Evolutionary conservation across 2,888 invertebrate genomes (phyloP).

Genomic region (Dolichopus griseipennis): DNA sequence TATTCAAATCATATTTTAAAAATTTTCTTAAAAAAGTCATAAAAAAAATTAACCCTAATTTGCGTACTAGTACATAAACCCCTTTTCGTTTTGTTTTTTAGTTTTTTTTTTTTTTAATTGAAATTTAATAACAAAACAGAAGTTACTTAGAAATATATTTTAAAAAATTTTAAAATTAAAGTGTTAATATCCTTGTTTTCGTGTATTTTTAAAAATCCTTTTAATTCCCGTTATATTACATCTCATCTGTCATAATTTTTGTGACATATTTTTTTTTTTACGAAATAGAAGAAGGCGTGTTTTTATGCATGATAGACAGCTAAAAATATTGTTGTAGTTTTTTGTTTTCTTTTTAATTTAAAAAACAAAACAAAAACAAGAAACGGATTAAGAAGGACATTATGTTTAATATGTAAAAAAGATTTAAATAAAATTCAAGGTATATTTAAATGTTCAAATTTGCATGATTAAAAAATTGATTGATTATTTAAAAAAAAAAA

Average conservation of each 20-base stretch:
- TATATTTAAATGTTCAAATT: too few relatives aligned
- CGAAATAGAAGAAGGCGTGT: background rate
- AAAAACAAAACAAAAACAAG: background rate
- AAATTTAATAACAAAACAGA: background rate
- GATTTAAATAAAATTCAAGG: too few relatives aligned
- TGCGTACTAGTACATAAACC: conserved; percentile 13
- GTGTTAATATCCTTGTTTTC: background rate
- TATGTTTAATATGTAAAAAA: too few relatives aligned
- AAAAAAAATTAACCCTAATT: conserved; percentile 17
- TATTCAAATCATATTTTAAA: conserved; percentile 18
- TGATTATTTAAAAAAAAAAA: too few relatives aligned
- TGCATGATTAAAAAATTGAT: too few relatives aligned
- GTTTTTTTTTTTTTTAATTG: background rate
- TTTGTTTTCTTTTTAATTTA: background rate
- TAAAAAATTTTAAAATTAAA: background rate
- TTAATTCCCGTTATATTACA: background rate
- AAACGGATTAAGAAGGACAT: too few relatives aligned
- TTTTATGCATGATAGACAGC: background rate
- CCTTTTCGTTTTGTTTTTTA: background rate
- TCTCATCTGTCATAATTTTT: background rate
- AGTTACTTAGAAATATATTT: background rate
- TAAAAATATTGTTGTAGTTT: background rate
- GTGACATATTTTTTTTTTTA: background rate
- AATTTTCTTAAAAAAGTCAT: conserved; percentile 10
- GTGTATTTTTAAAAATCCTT: background rate